Evolutionary conservation across 64 coral and sea anemone species (phyloP).

Genomic region (Pocillopora verrucosa): DNA sequence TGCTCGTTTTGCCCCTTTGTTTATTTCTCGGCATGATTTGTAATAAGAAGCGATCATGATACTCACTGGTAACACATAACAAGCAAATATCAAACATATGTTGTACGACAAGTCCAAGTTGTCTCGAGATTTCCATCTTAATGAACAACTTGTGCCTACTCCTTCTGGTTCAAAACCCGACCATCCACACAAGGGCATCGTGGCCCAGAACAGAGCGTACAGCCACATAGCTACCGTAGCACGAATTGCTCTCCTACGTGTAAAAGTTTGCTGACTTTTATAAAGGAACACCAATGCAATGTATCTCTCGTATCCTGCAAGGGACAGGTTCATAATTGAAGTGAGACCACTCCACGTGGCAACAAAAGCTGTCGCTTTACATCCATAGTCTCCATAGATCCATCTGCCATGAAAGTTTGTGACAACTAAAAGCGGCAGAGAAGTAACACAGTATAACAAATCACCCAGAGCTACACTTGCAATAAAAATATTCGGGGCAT

Average conservation of each 20-base stretch:
- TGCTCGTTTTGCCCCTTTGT: slow-evolving; percentile 26
- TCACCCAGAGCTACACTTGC: slow-evolving; percentile 26
- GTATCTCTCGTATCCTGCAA: slow-evolving; percentile 40
- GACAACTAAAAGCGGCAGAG: slow-evolving; percentile 33
- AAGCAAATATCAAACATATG: slow-evolving; percentile 42
- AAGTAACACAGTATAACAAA: background rate
- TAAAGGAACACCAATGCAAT: slow-evolving; percentile 18
- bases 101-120: slow-evolving; percentile 41
- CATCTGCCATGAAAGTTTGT: slow-evolving; percentile 40
- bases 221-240: slow-evolving; percentile 11
- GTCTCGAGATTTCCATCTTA: slow-evolving; percentile 39
- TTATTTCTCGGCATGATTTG: slow-evolving; percentile 22
- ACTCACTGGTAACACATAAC: slow-evolving; percentile 42
- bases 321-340: slow-evolving; percentile 37
- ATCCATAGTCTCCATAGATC: slow-evolving; percentile 29
- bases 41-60: slow-evolving; percentile 22
- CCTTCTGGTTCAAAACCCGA: slow-evolving; percentile 52
- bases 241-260: slow-evolving; percentile 1
- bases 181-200: slow-evolving; percentile 40
- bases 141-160: slow-evolving; percentile 47
- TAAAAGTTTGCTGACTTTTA: slow-evolving; percentile 13
- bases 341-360: slow-evolving; percentile 35
- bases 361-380: slow-evolving; percentile 34
- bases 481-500: slow-evolving; percentile 51
- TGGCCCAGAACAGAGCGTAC: slow-evolving; percentile 40